Percentiles rank a stretch among this genome's conserved stretches.
phyloP scores from a whole-genome alignment of 1,140 invertebrate species.

The Battus philenor region DNA sequence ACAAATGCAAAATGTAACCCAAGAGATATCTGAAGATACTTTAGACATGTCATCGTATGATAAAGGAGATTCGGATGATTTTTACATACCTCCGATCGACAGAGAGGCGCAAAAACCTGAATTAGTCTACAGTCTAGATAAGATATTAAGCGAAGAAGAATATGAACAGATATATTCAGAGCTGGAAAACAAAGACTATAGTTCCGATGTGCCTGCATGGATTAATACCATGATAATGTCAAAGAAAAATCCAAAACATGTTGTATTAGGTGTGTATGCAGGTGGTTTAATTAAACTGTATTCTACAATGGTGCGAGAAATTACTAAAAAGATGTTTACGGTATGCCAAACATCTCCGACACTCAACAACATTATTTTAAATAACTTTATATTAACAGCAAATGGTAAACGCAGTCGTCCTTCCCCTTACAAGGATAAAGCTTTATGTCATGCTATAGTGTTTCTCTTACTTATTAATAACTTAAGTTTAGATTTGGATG shows the following conservation, averaged over 20 bases:
- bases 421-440: conserved; percentile 47
- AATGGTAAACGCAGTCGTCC: conserved; percentile 39
- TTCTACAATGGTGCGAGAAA: conserved; percentile 30
- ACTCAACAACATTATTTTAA: conserved; percentile 42
- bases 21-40: conserved; percentile 40
- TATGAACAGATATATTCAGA: conserved; percentile 46
- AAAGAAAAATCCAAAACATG: conserved; percentile 29
- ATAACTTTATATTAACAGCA: conserved; percentile 33
- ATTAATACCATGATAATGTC: conserved; percentile 30
- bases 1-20: conserved; percentile 50
- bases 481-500: conserved; percentile 42
- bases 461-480: conserved; percentile 53
- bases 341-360: conserved; percentile 37
- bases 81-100: conserved; percentile 56
- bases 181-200: conserved; percentile 41
- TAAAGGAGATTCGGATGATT: conserved; percentile 44
- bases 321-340: conserved; percentile 40
- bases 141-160: conserved; percentile 46
- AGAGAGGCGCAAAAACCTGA: conserved; percentile 34
- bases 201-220: conserved; percentile 30
- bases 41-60: conserved; percentile 45
- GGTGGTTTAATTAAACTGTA: conserved; percentile 40
- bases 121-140: conserved; percentile 41
- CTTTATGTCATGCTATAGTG: conserved; percentile 50
- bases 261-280: conserved; percentile 48